phyloP scores from a whole-genome alignment of 1,140 invertebrate species.

The Linepithema humile region DNA sequence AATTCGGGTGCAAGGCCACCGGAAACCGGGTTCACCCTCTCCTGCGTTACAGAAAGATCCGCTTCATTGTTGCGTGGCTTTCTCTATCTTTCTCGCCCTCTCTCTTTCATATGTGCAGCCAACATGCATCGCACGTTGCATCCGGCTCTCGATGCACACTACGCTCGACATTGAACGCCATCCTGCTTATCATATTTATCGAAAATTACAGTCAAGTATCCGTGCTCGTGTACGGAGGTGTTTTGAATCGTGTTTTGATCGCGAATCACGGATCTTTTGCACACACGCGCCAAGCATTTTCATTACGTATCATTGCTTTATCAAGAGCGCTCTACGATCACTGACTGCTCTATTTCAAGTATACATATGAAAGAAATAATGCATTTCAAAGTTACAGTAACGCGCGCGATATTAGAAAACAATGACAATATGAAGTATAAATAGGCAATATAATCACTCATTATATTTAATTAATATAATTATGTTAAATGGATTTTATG shows the following conservation, averaged over 20 bases:
- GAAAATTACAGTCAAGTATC: neutral
- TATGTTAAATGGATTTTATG: neutral
- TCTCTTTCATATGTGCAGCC: neutral
- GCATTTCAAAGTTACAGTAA: neutral
- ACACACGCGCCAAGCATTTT: neutral
- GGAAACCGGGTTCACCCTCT: conserved; percentile 71
- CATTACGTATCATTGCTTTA: neutral
- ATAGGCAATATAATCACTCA: neutral
- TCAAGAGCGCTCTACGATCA: neutral
- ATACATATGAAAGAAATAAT: neutral
- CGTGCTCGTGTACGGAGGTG: neutral
- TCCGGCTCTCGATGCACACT: conserved; percentile 1
- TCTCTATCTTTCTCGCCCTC: neutral
- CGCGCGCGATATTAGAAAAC: neutral
- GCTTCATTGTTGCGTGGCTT: conserved; percentile 1
- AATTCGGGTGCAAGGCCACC: conserved; percentile 83
- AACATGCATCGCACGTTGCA: conserved; percentile 7
- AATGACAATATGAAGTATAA: neutral
- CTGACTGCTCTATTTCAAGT: neutral
- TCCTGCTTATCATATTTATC: conserved; percentile 49
- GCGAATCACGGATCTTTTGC: neutral
- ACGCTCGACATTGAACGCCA: conserved; percentile 4
- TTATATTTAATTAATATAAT: neutral
- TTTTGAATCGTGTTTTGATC: too few relatives aligned
- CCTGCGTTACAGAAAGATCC: conserved; percentile 51